Percentiles rank a stretch among this genome's conserved stretches.
Evolutionary conservation across 1,140 invertebrate genomes (phyloP).

Genomic region (Drosophila murphyi): DNA sequence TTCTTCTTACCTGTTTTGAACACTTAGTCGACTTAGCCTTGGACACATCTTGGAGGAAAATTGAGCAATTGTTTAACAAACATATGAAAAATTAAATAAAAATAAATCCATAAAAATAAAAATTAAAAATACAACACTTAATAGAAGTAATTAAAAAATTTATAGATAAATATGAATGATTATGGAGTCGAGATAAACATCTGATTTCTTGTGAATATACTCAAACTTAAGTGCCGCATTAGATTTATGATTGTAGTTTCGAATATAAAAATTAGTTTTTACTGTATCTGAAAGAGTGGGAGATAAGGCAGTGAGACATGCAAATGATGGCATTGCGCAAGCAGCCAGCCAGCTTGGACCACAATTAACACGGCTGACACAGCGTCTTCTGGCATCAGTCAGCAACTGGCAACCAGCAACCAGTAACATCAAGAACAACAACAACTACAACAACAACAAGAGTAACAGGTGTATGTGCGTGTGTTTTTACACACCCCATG

Average conservation of each 20-base stretch:
- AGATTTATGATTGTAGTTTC: neutral
- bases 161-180: too few relatives aligned
- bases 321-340: constrained; percentile 75
- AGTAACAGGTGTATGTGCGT: constrained; percentile 66
- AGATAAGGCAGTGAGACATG: constrained; percentile 41
- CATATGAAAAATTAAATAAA: too few relatives aligned
- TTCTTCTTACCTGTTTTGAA: too few relatives aligned
- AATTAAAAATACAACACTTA: too few relatives aligned
- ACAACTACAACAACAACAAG: constrained; percentile 5
- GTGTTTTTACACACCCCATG: constrained; percentile 46
- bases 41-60: too few relatives aligned
- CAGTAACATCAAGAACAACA: constrained; percentile 1
- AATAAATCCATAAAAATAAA: too few relatives aligned
- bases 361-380: constrained; percentile 65
- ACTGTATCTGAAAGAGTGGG: constrained; percentile 15
- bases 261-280: constrained; percentile 2
- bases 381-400: constrained; percentile 33
- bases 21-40: too few relatives aligned
- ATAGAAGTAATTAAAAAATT: too few relatives aligned
- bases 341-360: constrained; percentile 42
- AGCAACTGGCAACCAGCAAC: constrained; percentile 1
- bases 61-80: too few relatives aligned
- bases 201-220: too few relatives aligned
- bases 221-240: neutral
- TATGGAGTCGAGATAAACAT: too few relatives aligned